Evolutionary conservation across 2,888 invertebrate genomes (phyloP), one percentile per base, ranked within the genome.

Genomic region (Dascillus cervinus): DNA sequence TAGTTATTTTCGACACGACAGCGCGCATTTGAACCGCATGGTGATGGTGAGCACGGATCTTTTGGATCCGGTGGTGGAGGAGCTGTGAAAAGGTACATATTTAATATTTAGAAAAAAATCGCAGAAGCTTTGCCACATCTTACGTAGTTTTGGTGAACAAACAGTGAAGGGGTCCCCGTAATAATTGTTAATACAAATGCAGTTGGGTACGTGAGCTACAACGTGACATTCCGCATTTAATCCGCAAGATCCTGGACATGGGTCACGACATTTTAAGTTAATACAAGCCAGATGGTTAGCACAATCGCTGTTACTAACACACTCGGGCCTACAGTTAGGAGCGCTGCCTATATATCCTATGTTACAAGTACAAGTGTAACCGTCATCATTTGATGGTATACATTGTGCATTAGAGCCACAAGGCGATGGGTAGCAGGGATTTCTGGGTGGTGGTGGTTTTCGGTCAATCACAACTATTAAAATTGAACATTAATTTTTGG

Each of bases 41-140:
- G 88, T 27, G 84, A 83, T 37, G 86, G 85, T 54, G 73, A 75
- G 64, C 89, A 89, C 9, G 82, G 84, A 58, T 87, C 79, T 24
- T 64, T 61, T 13, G 70, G 69, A 11, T 22, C 22, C 42, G 65
- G 58, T 37, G 47, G 44, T 45, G 60, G 53, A 20, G 53, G 51
- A 46, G 62, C 65, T 53, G 58, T 50, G 30, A 60, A 44, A 43
- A 40, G 29, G 9, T 34, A 22, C 17, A 37, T 20, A 28, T 26
- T 11, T 21, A 3, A 12, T 13, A 23, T 15, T 32, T 37, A 11
- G n/a, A 17, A 27, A 11, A 27, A 26, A 20, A 21, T 25, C 11
- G n/a, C 12, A 9, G 3, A n/a, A n/a, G n/a, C n/a, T n/a, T n/a
- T 17, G 17, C 4, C 28, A 36, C 33, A 41, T 44, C 75, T 77